phyloP scores from a whole-genome alignment of 2,888 invertebrate genomes.

The Drosophila incognita region DNA sequence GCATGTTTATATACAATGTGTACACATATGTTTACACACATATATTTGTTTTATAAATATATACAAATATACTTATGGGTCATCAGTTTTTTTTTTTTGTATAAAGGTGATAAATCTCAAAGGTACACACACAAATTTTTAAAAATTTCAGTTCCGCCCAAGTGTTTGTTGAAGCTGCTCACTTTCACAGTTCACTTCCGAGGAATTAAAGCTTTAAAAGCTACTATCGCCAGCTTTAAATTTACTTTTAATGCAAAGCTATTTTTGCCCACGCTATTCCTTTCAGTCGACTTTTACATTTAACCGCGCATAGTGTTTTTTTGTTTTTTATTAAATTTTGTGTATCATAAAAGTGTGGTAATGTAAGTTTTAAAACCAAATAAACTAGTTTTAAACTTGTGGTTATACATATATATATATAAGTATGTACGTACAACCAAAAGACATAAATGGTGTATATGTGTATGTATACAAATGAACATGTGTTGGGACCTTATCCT shows the following conservation, averaged over 20 bases:
- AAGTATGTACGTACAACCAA: neutral
- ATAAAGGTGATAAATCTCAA: constrained; percentile 18
- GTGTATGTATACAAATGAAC: neutral
- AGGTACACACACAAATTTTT: constrained; percentile 24
- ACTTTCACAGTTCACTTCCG: constrained; percentile 20
- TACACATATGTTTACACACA: neutral
- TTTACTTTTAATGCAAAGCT: constrained; percentile 45
- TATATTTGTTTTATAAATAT: constrained; percentile 1
- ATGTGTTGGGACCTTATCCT: neutral
- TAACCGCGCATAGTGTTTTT: constrained; percentile 23
- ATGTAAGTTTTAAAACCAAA: neutral
- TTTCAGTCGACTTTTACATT: constrained; percentile 43
- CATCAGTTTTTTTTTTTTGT: neutral
- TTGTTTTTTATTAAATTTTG: neutral
- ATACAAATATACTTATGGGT: constrained; percentile 1
- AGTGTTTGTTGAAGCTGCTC: constrained; percentile 30
- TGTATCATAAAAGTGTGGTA: neutral
- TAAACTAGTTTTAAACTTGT: neutral
- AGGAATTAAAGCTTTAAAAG: constrained; percentile 56
- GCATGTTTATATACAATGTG: neutral
- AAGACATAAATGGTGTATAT: neutral
- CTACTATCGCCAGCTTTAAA: constrained; percentile 44
- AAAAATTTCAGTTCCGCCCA: constrained; percentile 28
- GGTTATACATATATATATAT: neutral
- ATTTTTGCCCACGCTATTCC: constrained; percentile 41